phyloP scores from a whole-genome alignment of 2,797 vertebrate species.

The Pangasius sanitwongsei region DNA sequence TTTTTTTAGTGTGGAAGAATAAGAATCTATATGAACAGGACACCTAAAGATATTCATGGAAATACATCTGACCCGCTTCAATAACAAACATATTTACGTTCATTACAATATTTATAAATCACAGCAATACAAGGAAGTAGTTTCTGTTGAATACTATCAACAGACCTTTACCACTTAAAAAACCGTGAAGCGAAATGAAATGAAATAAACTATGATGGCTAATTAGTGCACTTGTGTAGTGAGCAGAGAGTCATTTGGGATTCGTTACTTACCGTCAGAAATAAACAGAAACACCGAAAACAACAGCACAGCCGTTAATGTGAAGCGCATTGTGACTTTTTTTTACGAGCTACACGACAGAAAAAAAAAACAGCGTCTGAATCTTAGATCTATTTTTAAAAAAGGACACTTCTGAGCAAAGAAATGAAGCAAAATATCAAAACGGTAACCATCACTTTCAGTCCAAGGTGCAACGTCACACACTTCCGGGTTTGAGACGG shows the following conservation, averaged over 20 bases:
- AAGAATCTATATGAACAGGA: neutral
- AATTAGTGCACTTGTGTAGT: neutral
- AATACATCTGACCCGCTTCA: neutral
- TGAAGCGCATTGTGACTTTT: neutral
- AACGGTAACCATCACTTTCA: too few relatives aligned
- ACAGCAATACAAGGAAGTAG: neutral
- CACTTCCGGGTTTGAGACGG: neutral
- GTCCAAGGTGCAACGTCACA: neutral
- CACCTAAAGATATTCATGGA: neutral
- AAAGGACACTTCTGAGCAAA: accelerated
- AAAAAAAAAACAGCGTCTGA: neutral
- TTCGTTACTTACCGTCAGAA: neutral
- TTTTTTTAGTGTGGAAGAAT: neutral
- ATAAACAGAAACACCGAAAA: neutral
- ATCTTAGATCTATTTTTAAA: too few relatives aligned
- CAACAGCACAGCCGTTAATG: neutral
- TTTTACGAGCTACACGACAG: neutral
- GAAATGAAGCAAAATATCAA: too few relatives aligned
- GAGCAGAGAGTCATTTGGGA: neutral
- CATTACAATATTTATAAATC: neutral
- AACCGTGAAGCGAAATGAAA: too few relatives aligned
- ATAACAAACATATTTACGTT: neutral
- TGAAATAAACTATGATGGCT: neutral
- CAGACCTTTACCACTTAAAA: too few relatives aligned
- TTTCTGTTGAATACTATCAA: neutral